Evolutionary conservation across 2,888 invertebrate species (phyloP).

Genomic region (Drosophila phalerata): DNA sequence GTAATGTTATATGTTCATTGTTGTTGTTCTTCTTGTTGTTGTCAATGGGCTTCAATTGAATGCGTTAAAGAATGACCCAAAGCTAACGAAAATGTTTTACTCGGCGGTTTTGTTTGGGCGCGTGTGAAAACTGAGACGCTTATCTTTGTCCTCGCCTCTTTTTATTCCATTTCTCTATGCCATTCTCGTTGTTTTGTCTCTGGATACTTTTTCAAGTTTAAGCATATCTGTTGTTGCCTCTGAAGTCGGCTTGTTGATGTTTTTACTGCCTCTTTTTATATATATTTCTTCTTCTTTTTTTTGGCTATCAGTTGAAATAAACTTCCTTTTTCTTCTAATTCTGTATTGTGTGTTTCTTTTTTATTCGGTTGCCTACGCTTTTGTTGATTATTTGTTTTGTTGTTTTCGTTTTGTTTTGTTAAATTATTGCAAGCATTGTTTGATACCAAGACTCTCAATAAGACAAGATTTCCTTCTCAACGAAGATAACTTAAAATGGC

Average conservation of each 20-base stretch:
- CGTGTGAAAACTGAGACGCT: conserved; percentile 44
- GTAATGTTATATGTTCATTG: conserved; percentile 17
- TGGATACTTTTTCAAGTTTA: conserved; percentile 47
- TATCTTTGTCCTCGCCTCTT: conserved; percentile 20
- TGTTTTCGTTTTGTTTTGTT: conserved; percentile 25
- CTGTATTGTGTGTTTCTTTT: not conserved
- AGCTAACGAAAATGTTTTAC: conserved; percentile 22
- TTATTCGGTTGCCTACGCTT: conserved; percentile 20
- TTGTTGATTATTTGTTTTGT: conserved; percentile 33
- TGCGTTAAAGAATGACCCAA: conserved; percentile 31
- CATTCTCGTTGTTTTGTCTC: conserved; percentile 22
- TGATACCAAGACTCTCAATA: conserved; percentile 11
- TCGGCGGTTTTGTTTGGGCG: conserved; percentile 9
- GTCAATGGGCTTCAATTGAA: conserved; percentile 54
- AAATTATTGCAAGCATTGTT: conserved; percentile 4
- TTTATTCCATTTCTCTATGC: conserved; percentile 3
- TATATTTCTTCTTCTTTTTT: conserved; percentile 9
- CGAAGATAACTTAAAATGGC: not conserved
- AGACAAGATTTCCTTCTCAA: not conserved
- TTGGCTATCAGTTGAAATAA: conserved; percentile 21
- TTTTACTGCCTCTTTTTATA: conserved; percentile 37
- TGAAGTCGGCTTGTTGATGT: conserved; percentile 48
- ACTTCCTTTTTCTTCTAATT: conserved; percentile 7
- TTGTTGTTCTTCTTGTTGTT: conserved; percentile 29
- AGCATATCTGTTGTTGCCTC: conserved; percentile 28